A percentile compares a stretch with the other conserved stretches of the same genome.
Evolutionary conservation across 2,797 vertebrate species (phyloP).

Genomic region (Sparidentex hasta): DNA sequence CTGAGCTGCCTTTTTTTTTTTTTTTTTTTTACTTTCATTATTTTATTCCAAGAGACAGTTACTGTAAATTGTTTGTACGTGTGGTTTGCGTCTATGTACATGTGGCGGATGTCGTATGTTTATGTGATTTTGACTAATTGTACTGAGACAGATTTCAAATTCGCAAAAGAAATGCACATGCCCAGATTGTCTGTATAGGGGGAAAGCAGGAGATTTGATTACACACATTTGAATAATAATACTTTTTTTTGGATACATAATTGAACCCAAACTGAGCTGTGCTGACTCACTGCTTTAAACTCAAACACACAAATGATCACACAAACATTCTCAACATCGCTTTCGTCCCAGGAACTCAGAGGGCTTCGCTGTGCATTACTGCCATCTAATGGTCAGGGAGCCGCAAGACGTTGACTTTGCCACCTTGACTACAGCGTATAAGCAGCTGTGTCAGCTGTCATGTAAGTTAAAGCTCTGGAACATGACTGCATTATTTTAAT

Average conservation of each 20-base stretch:
- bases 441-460: constrained; percentile 8
- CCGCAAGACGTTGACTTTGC: constrained; percentile 31
- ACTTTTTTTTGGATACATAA: constrained; percentile 1
- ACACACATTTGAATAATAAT: background rate
- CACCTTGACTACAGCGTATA: background rate
- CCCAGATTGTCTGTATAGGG: background rate
- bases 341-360: background rate
- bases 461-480: background rate
- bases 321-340: constrained; percentile 31
- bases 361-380: constrained; percentile 81
- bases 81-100: constrained; percentile 13
- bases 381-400: constrained; percentile 86
- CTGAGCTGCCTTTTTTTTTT: background rate
- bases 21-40: background rate
- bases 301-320: constrained; percentile 41
- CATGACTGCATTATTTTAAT: background rate
- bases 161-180: background rate
- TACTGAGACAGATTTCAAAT: background rate
- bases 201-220: background rate
- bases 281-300: constrained; percentile 63
- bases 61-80: constrained; percentile 4
- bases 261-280: constrained; percentile 25
- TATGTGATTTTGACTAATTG: constrained; percentile 4
- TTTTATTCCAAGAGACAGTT: background rate
- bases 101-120: constrained; percentile 16